A percentile compares a stretch with the other conserved stretches of the same genome.
Evolutionary conservation across 2,113 vertebrate genomes (phyloP).

Genomic region (Lichenostomus cassidix): DNA sequence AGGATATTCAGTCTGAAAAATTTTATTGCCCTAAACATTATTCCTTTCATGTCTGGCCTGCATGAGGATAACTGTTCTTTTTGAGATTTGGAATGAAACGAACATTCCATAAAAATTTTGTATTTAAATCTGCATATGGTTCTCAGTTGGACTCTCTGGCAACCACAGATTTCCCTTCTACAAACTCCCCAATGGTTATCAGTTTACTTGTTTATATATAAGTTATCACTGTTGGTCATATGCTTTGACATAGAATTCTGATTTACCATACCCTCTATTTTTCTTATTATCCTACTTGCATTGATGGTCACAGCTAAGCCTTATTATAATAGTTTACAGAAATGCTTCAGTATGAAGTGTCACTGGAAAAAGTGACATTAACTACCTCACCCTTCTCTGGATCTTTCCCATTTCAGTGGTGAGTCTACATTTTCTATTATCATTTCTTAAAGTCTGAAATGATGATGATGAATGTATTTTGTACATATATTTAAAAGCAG

Average conservation of each 20-base stretch:
- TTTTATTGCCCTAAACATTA: background rate
- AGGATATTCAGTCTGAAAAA: background rate
- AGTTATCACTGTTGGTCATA: background rate
- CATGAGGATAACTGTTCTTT: background rate
- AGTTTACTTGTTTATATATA: background rate
- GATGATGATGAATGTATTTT: background rate
- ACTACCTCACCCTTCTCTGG: background rate
- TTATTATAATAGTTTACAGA: background rate
- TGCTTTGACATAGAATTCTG: background rate
- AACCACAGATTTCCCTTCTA: background rate
- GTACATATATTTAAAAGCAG: background rate
- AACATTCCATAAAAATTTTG: background rate
- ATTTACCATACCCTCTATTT: background rate
- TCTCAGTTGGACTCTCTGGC: background rate
- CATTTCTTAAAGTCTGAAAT: background rate
- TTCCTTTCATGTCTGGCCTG: background rate
- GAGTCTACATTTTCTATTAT: background rate
- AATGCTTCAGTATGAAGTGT: background rate
- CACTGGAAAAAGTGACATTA: background rate
- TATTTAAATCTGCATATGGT: background rate
- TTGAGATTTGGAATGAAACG: background rate
- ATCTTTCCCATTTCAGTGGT: background rate
- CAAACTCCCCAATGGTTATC: background rate
- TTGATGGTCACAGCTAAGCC: background rate
- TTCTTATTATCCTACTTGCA: background rate